Evolutionary conservation across 2,113 vertebrate species (phyloP), one percentile per base, ranked within the genome.

Genomic region (Ciconia stormi): DNA sequence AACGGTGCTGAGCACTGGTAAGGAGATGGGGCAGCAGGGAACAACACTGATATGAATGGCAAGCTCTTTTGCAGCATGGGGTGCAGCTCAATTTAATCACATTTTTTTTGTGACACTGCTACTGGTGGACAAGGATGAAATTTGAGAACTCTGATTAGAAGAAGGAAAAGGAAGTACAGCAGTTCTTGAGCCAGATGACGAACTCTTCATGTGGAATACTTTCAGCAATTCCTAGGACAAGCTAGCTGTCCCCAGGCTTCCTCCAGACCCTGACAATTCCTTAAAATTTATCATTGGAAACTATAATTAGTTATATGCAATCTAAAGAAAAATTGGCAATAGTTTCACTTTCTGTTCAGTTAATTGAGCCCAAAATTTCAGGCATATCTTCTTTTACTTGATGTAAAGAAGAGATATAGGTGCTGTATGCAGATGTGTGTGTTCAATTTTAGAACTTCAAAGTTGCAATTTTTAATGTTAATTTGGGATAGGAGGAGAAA

Each of bases 1-100:
- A 95, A 96, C 2, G 99, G 99, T 71, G 98, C 98, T 40, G 99
- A 99, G 94, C 99, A 99, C 97, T 99, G 99, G 99, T 99, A 96
- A 98, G 98, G 89, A 55, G 30, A 16, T 42, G 61, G 70, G 77
- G 20, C 27, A 0, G 38, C 27, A 34, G 59, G 69, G 27, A 36
- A 6, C 0, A 3, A 29, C 3, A 1, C n/a, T 4, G 36, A 2
- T 10, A 18, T 0, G 0, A n/a, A 4, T 10, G 9, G 1, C 4
- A 3, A 26, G 20, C 49, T 29, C 42, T 27, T 11, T 7, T 42
- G 47, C 42, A 71, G 56, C 11, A 2, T 10, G 50, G 56, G 6
- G 8, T n/a, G 26, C 82, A 72, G 26, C 38, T 8, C 6, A 42
- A 18, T 42, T 70, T 44, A 23, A 19, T 61, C 11, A 13, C 4